Evolutionary conservation across 2,113 vertebrate species (phyloP), one percentile per base, ranked within the genome.

Genomic region (Cryptomyrus ogoouensis): DNA sequence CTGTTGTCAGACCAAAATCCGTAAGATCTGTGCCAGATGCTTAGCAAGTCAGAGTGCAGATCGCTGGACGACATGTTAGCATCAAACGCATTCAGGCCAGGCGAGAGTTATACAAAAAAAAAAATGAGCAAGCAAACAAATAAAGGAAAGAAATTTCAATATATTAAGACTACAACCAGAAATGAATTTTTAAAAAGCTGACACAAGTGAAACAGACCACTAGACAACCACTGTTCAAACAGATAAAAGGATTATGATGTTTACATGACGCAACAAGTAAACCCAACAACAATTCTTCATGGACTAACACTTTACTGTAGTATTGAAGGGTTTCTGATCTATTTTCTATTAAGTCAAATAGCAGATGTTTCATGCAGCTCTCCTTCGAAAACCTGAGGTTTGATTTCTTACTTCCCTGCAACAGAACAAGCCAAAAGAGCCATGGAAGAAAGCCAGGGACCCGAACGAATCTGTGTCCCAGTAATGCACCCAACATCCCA

Each of bases 301-400:
- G 27, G 47, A 49, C 7, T 49, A 50, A 17, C 62, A 47, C 47
- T 15, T 46, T 3, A 47, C 12, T 47, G 46, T 77, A 3, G 47
- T 77, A 50, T 89, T 31, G 47, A 83, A 53, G 83, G 90, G 49
- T 47, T 44, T 87, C 27, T 87, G 83, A 90, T 86, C 42, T 70
- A 19, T 66, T 35, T 86, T 35, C 21, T 87, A 31, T 74, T 13
- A 87, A 70, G 10, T 31, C 46, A 62, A 88, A 90, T 70, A 87
- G 88, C 88, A 92, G 91, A 89, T 90, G 91, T 74, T 89, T 90
- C 42, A 50, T 24, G 58, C 89, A 70, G 46, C 52, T 49, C 83
- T 89, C 77, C 42, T 89, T 47, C 66, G 83, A 56, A 88, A 91
- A 52, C 7, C 3, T 44, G 80, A 52, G n/a, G 53, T 80, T n/a